Evolutionary conservation across 2,113 vertebrate species (phyloP).

Genomic region (Anser brachyrhynchus): DNA sequence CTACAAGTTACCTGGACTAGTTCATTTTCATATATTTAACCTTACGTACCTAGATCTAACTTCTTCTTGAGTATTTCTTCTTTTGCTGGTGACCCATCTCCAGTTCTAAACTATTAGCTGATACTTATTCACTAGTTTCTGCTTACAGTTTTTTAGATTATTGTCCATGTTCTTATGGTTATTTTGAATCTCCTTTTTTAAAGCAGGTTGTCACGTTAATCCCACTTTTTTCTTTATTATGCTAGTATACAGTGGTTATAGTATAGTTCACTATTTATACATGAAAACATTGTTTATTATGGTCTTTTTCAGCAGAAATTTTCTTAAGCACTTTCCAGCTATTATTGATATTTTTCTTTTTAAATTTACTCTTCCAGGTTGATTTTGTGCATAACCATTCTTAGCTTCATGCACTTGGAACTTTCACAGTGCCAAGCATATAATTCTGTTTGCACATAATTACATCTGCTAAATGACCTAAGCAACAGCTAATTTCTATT

Average conservation of each 20-base stretch:
- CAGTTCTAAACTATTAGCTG: neutral
- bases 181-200: neutral
- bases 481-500: neutral
- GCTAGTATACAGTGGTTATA: neutral
- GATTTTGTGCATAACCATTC: neutral
- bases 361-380: neutral
- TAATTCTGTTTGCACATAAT: slow-evolving; percentile 24
- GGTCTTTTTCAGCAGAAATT: neutral
- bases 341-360: neutral
- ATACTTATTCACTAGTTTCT: neutral
- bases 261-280: neutral
- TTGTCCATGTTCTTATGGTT: neutral
- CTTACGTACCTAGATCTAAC: neutral
- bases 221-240: neutral
- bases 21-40: slow-evolving; percentile 29
- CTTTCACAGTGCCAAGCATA: neutral
- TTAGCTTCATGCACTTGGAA: neutral
- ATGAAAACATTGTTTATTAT: neutral
- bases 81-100: neutral
- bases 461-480: slow-evolving; percentile 4
- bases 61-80: neutral
- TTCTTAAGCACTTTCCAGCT: neutral
- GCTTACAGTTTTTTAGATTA: neutral
- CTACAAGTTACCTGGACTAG: neutral
- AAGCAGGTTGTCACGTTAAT: neutral